These are phyloP conservation scores for Pocillopora meandrina DNA, from an alignment of 92 coral and sea anemone species.

Conservation along the genomic window DNA sequence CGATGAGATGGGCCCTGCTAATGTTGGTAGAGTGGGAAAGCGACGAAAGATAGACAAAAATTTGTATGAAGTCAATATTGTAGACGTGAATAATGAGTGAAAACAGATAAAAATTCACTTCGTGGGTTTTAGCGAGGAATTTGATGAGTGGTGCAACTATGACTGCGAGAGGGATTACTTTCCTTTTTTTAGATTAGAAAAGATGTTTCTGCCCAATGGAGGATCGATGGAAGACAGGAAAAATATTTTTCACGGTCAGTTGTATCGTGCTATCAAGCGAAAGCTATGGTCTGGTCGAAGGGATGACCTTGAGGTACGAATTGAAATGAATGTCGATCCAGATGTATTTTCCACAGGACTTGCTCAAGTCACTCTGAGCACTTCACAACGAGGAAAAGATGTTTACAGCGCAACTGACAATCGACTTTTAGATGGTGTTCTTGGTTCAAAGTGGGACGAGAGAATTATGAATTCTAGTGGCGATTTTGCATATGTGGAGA, in stretches of 20 bases:
- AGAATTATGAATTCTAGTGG: constrained; percentile 52
- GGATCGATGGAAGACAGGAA: constrained; percentile 15
- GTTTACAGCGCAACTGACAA: constrained; percentile 22
- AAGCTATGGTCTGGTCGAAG: constrained; percentile 16
- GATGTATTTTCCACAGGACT: constrained; percentile 46
- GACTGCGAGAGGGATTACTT: neutral
- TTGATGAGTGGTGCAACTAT: neutral
- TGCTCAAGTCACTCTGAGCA: constrained; percentile 9
- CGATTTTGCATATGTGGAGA: constrained; percentile 49
- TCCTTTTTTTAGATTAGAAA: neutral
- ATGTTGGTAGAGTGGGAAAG: too few species aligned
- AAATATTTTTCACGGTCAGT: neutral
- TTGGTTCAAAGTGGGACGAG: constrained; percentile 58
- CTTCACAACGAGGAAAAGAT: constrained; percentile 30
- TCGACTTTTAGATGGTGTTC: constrained; percentile 30
- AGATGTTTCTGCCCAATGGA: neutral
- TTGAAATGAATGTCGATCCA: constrained; percentile 35
- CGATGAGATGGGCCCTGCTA: too few species aligned
- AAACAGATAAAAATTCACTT: neutral
- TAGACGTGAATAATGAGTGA: neutral
- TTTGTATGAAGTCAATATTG: too few species aligned
- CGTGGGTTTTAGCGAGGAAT: neutral
- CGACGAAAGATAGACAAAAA: too few species aligned
- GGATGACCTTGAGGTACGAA: constrained; percentile 4
- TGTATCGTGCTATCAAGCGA: constrained; percentile 12